phyloP scores from a whole-genome alignment of 2,888 invertebrate genomes.

The Arge pagana region DNA sequence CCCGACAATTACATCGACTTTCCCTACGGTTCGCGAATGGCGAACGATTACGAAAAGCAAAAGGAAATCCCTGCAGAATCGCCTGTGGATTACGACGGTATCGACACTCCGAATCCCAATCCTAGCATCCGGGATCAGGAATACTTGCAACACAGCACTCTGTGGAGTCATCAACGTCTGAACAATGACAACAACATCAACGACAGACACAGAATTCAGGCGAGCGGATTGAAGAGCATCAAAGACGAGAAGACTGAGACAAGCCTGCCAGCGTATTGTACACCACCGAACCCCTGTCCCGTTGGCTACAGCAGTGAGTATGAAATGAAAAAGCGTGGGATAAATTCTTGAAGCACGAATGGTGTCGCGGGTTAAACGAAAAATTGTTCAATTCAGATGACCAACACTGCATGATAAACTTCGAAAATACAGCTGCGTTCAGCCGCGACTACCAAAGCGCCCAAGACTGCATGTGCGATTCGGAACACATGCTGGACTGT shows the following conservation, averaged over 20 bases:
- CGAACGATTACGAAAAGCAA: constrained; percentile 40
- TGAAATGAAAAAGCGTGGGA: constrained; percentile 2
- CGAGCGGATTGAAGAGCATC: constrained; percentile 61
- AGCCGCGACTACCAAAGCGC: constrained; percentile 90
- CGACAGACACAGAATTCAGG: constrained; percentile 55
- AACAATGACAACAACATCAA: constrained; percentile 58
- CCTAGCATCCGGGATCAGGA: constrained; percentile 87
- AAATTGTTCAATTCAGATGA: constrained; percentile 69
- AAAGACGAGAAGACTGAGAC: constrained; percentile 89
- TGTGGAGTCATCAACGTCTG: constrained; percentile 77
- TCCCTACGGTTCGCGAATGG: constrained; percentile 60
- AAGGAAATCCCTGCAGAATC: constrained; percentile 53
- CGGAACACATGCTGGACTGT: constrained; percentile 96
- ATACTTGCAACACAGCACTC: constrained; percentile 78
- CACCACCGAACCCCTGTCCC: constrained; percentile 99
- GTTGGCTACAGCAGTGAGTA: constrained; percentile 83
- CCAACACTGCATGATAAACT: constrained; percentile 87
- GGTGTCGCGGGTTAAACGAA: not conserved
- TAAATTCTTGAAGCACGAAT: not conserved
- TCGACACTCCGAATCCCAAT: constrained; percentile 71
- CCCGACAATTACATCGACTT: constrained; percentile 70
- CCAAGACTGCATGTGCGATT: constrained; percentile 97
- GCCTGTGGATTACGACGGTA: constrained; percentile 72
- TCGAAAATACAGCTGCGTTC: constrained; percentile 94
- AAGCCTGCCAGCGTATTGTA: constrained; percentile 95